These are phyloP conservation scores for Thunnus thynnus DNA, from an alignment of 2,113 vertebrate genomes.

Conservation along the genomic window DNA sequence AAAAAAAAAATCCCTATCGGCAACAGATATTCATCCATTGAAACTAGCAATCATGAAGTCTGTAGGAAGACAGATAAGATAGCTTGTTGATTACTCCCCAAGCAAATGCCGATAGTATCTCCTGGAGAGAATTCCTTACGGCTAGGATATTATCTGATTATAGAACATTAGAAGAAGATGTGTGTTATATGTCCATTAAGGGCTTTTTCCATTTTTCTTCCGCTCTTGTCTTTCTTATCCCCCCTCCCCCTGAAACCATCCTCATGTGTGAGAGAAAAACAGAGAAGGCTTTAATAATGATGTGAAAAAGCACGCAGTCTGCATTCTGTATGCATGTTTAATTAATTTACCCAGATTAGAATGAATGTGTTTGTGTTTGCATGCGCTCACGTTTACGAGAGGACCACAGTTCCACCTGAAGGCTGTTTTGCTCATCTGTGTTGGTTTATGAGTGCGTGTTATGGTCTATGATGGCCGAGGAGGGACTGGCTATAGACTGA, in stretches of 20 bases:
- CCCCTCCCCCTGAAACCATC: not conserved
- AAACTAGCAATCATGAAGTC: constrained; percentile 40
- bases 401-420: constrained; percentile 29
- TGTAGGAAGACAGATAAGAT: constrained; percentile 59
- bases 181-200: constrained; percentile 63
- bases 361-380: constrained; percentile 46
- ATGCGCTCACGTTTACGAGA: not conserved
- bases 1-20: constrained; percentile 55
- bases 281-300: not conserved
- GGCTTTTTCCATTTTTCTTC: constrained; percentile 23
- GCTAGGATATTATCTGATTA: constrained; percentile 68
- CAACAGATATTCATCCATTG: constrained; percentile 64
- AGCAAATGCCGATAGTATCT: constrained; percentile 40
- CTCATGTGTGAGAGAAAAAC: not conserved
- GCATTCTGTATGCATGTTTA: constrained; percentile 53
- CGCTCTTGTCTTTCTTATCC: not conserved
- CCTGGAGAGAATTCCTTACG: constrained; percentile 49
- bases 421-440: constrained; percentile 21
- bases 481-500: constrained; percentile 16
- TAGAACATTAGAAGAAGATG: constrained; percentile 50
- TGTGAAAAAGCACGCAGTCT: constrained; percentile 21
- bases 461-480: constrained; percentile 11
- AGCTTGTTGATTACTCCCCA: constrained; percentile 66
- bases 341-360: constrained; percentile 41
- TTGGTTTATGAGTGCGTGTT: constrained; percentile 44